Evolutionary conservation across 2,888 invertebrate genomes (phyloP).

Genomic region (Amblyjoppa proteus): DNA sequence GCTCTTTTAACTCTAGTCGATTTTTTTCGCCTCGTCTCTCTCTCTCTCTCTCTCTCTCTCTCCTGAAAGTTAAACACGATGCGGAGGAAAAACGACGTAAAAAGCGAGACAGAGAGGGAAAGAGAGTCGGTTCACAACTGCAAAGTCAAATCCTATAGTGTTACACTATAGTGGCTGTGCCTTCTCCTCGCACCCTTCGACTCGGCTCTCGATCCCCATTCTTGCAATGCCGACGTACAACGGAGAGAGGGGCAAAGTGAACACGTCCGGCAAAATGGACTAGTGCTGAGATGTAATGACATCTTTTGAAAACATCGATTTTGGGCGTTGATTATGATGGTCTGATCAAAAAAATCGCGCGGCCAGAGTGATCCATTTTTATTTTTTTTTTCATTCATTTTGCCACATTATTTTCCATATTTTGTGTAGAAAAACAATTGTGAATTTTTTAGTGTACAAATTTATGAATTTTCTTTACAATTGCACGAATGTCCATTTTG

Average conservation of each 20-base stretch:
- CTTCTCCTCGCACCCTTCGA: slow-evolving; percentile 39
- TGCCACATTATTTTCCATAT: background rate
- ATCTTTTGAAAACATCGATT: background rate
- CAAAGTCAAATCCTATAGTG: slow-evolving; percentile 79
- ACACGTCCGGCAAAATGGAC: background rate
- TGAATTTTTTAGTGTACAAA: background rate
- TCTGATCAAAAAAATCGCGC: background rate
- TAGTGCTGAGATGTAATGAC: background rate
- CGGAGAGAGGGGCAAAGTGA: background rate
- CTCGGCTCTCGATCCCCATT: slow-evolving; percentile 24
- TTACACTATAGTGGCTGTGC: slow-evolving; percentile 51
- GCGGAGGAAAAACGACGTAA: slow-evolving; percentile 29
- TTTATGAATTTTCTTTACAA: background rate
- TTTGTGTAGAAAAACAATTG: background rate
- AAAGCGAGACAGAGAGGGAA: slow-evolving; percentile 19
- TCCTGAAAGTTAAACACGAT: slow-evolving; percentile 74
- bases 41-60: slow-evolving; percentile 42
- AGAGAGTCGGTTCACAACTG: slow-evolving; percentile 76
- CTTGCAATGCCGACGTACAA: slow-evolving; percentile 26
- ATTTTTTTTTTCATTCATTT: background rate
- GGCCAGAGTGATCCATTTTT: too few relatives aligned
- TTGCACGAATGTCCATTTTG: background rate
- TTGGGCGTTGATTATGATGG: background rate
- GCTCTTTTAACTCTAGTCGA: slow-evolving; percentile 61
- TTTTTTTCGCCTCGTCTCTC: slow-evolving; percentile 60